Percentiles rank a stretch among this genome's conserved stretches.
Conservation (phyloP, 2,888 invertebrate species). For the Gerosis bhagava region DNA sequence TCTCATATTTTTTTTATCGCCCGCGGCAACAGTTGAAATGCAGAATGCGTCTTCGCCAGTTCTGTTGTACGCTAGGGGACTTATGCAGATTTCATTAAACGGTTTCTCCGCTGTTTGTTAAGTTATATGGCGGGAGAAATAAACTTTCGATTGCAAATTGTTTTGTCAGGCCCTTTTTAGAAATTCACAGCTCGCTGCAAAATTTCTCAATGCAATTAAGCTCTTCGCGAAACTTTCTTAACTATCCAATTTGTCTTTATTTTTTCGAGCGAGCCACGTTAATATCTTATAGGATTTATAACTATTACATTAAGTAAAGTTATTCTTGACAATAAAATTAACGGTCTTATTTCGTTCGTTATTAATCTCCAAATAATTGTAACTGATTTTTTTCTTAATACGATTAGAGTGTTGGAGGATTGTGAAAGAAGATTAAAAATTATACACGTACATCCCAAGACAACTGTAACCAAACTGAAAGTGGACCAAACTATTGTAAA, state of each 20-base stretch:
- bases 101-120: slow-evolving; percentile 36
- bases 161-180: slow-evolving; percentile 34
- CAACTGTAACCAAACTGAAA: too few relatives aligned
- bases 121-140: slow-evolving; percentile 35
- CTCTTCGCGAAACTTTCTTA: slow-evolving; percentile 3
- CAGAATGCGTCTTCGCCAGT: slow-evolving; percentile 59
- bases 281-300: too few relatives aligned
- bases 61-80: slow-evolving; percentile 49
- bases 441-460: too few relatives aligned
- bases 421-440: too few relatives aligned
- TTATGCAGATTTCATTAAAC: slow-evolving; percentile 55
- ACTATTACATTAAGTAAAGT: too few relatives aligned
- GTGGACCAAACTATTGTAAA: too few relatives aligned
- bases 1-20: slow-evolving; percentile 41
- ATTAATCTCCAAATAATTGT: too few relatives aligned
- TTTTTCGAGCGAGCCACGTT: too few relatives aligned
- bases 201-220: slow-evolving; percentile 15
- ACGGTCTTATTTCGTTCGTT: too few relatives aligned
- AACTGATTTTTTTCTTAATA: too few relatives aligned
- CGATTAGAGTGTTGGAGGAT: too few relatives aligned
- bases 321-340: too few relatives aligned
- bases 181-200: background rate
- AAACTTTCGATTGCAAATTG: slow-evolving; percentile 40
- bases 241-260: slow-evolving; percentile 6
- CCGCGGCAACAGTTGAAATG: slow-evolving; percentile 53